Evolutionary conservation across 1,140 invertebrate species (phyloP), one percentile per base, ranked within the genome.

Genomic region (Coenobita brevimanus): DNA sequence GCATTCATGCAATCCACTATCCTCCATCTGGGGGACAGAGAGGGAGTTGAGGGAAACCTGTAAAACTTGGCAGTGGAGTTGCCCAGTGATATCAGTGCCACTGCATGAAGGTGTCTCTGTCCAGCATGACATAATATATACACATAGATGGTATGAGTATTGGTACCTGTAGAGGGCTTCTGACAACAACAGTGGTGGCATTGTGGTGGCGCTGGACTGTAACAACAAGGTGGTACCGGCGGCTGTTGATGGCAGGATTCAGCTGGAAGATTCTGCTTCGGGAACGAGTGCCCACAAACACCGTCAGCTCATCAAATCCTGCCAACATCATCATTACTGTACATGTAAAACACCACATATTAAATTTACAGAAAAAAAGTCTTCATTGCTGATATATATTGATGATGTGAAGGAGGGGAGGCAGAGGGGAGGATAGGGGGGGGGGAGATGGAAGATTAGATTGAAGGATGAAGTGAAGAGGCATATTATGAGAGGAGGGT

Each of bases 91-190:
- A n/a, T n/a, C n/a, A n/a, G n/a, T n/a, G n/a, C n/a, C n/a, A n/a
- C n/a, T n/a, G n/a, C n/a, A n/a, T n/a, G n/a, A n/a, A n/a, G n/a
- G n/a, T n/a, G n/a, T n/a, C n/a, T n/a, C n/a, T n/a, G n/a, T n/a
- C n/a, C n/a, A n/a, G n/a, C n/a, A n/a, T n/a, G n/a, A n/a, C n/a
- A n/a, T n/a, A 8, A 2, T 38, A 15, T 30, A n/a, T 30, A 13
- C 27, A 30, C 64, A 69, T 88, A 67, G 87, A 90, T 92, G n/a
- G n/a, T n/a, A n/a, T n/a, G n/a, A n/a, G n/a, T n/a, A n/a, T n/a
- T n/a, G n/a, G n/a, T 92, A 96, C 96, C 94, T 96, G 95, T 30
- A 97, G 92, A 0, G 96, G 96, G 33, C 96, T 97, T 90, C 95
- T 92, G 10, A 97, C 94, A 3, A 93, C 94, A 33, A 96, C 95